A percentile compares a stretch with the other conserved stretches of the same genome.
These are phyloP conservation scores for Anolis apletophallus DNA, from an alignment of 2,797 vertebrate species.

Conservation along the genomic window DNA sequence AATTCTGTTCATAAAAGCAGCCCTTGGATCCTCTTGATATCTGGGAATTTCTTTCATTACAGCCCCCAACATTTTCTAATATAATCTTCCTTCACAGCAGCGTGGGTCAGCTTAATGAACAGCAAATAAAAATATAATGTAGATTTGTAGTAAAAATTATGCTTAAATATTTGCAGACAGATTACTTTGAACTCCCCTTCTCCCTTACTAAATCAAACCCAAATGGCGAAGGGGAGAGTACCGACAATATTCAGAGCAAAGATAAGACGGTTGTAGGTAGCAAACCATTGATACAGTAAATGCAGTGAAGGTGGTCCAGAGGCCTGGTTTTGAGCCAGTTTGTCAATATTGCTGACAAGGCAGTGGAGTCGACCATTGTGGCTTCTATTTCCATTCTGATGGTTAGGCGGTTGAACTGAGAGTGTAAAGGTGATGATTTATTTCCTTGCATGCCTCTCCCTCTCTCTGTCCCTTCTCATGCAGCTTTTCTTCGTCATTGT, in stretches of 20 bases:
- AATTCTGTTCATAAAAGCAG: not conserved
- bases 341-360: not conserved
- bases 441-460: not conserved
- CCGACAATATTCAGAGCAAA: conserved; percentile 61
- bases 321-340: not conserved
- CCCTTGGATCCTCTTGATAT: not conserved
- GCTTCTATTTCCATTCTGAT: not conserved
- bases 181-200: conserved; percentile 67
- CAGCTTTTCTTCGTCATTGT: accelerated
- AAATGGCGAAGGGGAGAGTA: conserved; percentile 60
- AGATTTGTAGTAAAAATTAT: conserved; percentile 79
- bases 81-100: conserved; percentile 78
- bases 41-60: not conserved
- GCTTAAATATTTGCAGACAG: conserved; percentile 82
- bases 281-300: conserved; percentile 17
- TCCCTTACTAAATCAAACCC: conserved; percentile 71
- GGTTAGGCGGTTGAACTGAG: not conserved
- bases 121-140: conserved; percentile 84
- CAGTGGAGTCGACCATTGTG: accelerated
- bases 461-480: not conserved
- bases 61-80: conserved; percentile 19
- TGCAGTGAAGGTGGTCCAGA: conserved; percentile 28
- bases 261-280: conserved; percentile 47
- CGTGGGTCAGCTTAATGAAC: conserved; percentile 77
- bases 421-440: not conserved